Conservation (phyloP, 1,140 invertebrate genomes). For the Nebria ingens region DNA sequence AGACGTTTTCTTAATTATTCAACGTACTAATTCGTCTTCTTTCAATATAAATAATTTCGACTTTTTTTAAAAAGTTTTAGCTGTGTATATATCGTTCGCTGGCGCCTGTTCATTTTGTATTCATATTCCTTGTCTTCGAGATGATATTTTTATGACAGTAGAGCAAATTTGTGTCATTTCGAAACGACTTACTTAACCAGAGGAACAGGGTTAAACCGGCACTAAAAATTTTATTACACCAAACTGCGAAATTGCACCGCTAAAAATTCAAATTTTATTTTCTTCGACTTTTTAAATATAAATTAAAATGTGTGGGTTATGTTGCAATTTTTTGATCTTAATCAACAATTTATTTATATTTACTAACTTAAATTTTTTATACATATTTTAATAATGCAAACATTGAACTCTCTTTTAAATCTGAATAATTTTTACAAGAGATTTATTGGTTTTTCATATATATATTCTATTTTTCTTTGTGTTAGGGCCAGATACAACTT, state of each 20-base stretch:
- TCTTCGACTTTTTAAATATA: too few relatives aligned
- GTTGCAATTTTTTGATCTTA: too few relatives aligned
- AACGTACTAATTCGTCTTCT: neutral
- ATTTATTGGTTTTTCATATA: too few relatives aligned
- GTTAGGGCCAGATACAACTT: too few relatives aligned
- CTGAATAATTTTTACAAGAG: too few relatives aligned
- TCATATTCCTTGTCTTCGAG: neutral
- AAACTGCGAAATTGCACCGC: neutral
- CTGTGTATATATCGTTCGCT: neutral
- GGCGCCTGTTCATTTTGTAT: neutral
- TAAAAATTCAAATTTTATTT: constrained; percentile 1
- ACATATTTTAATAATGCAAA: too few relatives aligned
- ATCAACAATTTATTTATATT: too few relatives aligned
- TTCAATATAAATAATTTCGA: neutral
- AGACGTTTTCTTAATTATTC: neutral
- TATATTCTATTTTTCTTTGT: too few relatives aligned
- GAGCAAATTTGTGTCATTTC: constrained; percentile 1
- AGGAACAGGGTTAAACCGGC: neutral
- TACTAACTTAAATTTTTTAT: too few relatives aligned
- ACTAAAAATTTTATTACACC: constrained; percentile 2
- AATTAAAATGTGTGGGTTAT: too few relatives aligned
- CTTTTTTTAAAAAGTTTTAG: too few relatives aligned
- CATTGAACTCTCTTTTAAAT: too few relatives aligned
- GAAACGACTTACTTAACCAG: neutral
- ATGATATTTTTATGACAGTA: neutral